Evolutionary conservation across 1,140 invertebrate genomes (phyloP), one percentile per base, ranked within the genome.

Genomic region (Papilio polytes): DNA sequence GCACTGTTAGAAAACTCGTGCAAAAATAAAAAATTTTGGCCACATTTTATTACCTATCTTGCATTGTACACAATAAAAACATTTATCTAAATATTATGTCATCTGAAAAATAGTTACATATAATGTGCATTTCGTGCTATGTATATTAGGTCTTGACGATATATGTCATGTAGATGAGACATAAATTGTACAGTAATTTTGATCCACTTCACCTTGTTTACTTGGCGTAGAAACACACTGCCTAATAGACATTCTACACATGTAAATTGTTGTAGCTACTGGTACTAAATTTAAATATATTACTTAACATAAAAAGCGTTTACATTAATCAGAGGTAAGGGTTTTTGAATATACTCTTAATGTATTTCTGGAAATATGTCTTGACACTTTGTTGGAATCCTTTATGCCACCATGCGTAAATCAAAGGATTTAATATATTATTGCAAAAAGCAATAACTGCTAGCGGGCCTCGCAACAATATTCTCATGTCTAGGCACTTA

Each of bases 391-490:
- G 90, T 82, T 94, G 91, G 82, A 96, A 96, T 1, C 96, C 96
- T 87, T 96, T 96, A 92, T 97, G 97, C 95, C 97, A 97, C 95
- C 97, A 96, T 2, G 97, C 97, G 86, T 97, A 97, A 80, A 97
- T 97, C 66, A 97, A 92, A 10, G 97, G 97, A 91, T 97, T 97
- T 36, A 97, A 90, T 20, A 97, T 92, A 82, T 96, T 97, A 87
- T 97, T 97, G 15, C 96, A 89, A 88, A 97, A 97, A 18, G 96
- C 96, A 41, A 96, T 88, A 26, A 95, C 94, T 9, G 95, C 94
- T 36, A 96, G 81, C 4, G 96, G 96, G 83, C 95, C 95, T 1
- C 93, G 92, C 0, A 96, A 88, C 48, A 96, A 85, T 48, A 93
- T 85, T 78, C 90, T 89, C 7, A 96, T 83, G 3, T 91, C 83